Evolutionary conservation across 2,888 invertebrate species (phyloP).

Genomic region (Miltochrista miniata): DNA sequence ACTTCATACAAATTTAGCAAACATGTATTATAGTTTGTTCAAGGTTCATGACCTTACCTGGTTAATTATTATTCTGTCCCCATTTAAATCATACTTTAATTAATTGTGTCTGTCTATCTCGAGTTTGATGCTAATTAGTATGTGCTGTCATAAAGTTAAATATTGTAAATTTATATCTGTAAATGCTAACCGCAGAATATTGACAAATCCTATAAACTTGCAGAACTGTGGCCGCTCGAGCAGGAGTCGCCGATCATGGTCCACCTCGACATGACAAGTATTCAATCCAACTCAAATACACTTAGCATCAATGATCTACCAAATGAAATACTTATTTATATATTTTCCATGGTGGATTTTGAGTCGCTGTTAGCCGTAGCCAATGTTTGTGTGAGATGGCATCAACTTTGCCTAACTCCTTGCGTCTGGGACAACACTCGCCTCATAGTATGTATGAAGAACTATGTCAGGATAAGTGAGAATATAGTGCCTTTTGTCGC

Average conservation of each 20-base stretch:
- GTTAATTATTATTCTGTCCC: constrained; percentile 49
- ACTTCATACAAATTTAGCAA: background rate
- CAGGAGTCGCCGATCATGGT: constrained; percentile 64
- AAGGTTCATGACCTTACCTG: constrained; percentile 64
- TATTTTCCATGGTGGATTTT: constrained; percentile 81
- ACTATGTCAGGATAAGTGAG: constrained; percentile 77
- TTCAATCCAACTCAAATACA: constrained; percentile 54
- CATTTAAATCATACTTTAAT: constrained; percentile 23
- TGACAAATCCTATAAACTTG: constrained; percentile 29
- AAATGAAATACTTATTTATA: constrained; percentile 79
- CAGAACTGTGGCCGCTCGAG: constrained; percentile 57
- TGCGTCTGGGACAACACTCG: constrained; percentile 81
- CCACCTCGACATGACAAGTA: constrained; percentile 74
- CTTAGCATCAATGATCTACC: constrained; percentile 79
- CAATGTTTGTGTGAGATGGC: constrained; percentile 78
- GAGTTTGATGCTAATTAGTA: no score
- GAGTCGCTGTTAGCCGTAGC: constrained; percentile 76
- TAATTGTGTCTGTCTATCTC: no score
- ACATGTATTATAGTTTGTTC: constrained; percentile 38
- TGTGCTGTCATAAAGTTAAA: constrained; percentile 10
- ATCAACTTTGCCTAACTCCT: constrained; percentile 75
- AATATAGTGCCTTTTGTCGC: constrained; percentile 80
- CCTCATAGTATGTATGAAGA: constrained; percentile 80
- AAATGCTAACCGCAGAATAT: constrained; percentile 11
- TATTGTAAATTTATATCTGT: constrained; percentile 16